A percentile compares a stretch with the other conserved stretches of the same genome.
Evolutionary conservation across 2,113 vertebrate species (phyloP).

Genomic region (Calypte anna): DNA sequence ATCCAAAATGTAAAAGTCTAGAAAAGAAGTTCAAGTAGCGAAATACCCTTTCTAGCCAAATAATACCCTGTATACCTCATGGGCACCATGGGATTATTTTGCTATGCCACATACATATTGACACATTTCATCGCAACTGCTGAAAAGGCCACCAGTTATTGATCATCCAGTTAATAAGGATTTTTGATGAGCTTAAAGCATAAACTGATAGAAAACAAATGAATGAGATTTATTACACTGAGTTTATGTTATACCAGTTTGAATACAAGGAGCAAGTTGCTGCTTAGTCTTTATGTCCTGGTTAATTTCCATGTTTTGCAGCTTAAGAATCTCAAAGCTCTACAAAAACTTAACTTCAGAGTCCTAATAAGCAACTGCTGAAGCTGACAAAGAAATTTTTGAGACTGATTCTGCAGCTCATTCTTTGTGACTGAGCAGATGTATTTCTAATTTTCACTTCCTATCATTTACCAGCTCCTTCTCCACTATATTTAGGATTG

Average conservation of each 20-base stretch:
- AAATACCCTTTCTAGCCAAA: background rate
- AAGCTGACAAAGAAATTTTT: slow-evolving; percentile 54
- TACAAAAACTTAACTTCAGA: slow-evolving; percentile 50
- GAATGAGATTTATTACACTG: background rate
- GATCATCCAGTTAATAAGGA: slow-evolving; percentile 15
- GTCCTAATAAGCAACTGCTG: slow-evolving; percentile 37
- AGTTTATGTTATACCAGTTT: background rate
- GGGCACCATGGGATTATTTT: background rate
- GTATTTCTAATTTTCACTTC: slow-evolving; percentile 75
- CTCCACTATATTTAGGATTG: slow-evolving; percentile 76
- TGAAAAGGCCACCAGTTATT: slow-evolving; percentile 40
- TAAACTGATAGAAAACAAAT: slow-evolving; percentile 3
- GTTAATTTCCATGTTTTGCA: slow-evolving; percentile 21
- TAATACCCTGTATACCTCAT: background rate
- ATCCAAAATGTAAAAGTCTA: background rate
- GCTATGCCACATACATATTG: background rate
- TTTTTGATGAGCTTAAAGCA: slow-evolving; percentile 20
- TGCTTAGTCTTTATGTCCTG: background rate
- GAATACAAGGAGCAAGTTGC: background rate
- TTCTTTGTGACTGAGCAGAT: slow-evolving; percentile 77
- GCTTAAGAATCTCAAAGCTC: background rate
- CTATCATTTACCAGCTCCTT: slow-evolving; percentile 67
- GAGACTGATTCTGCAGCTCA: slow-evolving; percentile 30
- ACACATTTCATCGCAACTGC: slow-evolving; percentile 19
- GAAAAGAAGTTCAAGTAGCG: background rate